Base-by-base conservation (phyloP, 2,797 vertebrate genomes). In the Hyperoplus immaculatus region DNA sequence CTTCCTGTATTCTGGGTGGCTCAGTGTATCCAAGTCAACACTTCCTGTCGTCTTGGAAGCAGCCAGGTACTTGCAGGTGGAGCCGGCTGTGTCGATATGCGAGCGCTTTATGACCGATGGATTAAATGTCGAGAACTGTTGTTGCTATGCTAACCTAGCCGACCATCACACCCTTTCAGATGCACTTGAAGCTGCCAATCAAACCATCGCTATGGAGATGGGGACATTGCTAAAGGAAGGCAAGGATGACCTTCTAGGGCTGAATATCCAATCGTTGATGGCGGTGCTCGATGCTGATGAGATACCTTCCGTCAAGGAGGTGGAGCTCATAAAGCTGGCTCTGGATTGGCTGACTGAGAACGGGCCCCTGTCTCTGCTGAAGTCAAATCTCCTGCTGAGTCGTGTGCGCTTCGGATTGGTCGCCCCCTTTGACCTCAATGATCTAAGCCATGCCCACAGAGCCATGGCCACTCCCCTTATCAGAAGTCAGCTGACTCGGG, bases 1-100 rank as follows among this genome's bases (percentile, higher is more conserved):
- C 91, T 99, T 99, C 88, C 96, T 99, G 88, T 99, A 99, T 69
- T 98, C 97, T 0, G 97, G 98, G 41, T 96, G 97, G 95, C 92
- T 99, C 61, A 96, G 96, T 7, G 87, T 99, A 36, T 98, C 97
- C 0, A 90, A 93, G 36, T 87, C 91, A 38, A 96, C 94, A 0
- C 90, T 99, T 87, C 95, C 97, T 72, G 96, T 93, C 3, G 95
- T 96, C 3, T 83, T 99, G 83, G 96, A 98, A 88, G 96, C 98
- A 0, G 97, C 97, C 56, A 96, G 96, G 80, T 99, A 99, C 88
- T 88, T 99, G 82, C 98, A 99, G 91, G 97, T 98, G 74, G 94
- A 95, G 0, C 91, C 95, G 12, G 98, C 98, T 0, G 90, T 98
- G 8, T 84, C 92, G 3, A 93, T 99, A 72, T 99, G 98, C 4